Conservation (phyloP, 2,888 invertebrate species). For the Drosophila mettleri region DNA sequence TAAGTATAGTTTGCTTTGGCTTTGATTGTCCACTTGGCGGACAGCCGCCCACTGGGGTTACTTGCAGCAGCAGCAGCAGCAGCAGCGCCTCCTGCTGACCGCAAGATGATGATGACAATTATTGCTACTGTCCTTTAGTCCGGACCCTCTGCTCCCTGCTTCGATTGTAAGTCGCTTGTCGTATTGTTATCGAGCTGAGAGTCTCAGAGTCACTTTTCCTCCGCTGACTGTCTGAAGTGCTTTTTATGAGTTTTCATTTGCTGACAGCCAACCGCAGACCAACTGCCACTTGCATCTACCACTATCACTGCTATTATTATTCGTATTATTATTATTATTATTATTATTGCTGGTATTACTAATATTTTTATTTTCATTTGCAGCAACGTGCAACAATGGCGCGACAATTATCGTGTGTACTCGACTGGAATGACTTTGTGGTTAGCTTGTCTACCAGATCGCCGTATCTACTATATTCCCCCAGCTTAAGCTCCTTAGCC, state of each 20-base stretch:
- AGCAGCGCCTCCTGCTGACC: constrained; percentile 49
- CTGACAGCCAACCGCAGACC: constrained; percentile 68
- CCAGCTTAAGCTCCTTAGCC: not conserved
- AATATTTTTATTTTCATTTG: constrained; percentile 49
- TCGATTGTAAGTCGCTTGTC: constrained; percentile 1
- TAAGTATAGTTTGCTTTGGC: constrained; percentile 73
- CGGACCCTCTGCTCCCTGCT: not conserved
- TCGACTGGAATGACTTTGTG: constrained; percentile 45
- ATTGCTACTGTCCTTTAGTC: constrained; percentile 54
- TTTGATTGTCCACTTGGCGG: constrained; percentile 60
- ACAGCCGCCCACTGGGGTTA: constrained; percentile 56
- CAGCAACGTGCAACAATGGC: constrained; percentile 75
- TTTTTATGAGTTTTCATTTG: constrained; percentile 74
- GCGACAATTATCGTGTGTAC: constrained; percentile 67
- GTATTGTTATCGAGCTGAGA: constrained; percentile 50
- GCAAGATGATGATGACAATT: constrained; percentile 65
- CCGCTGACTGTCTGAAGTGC: constrained; percentile 46
- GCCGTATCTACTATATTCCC: not conserved
- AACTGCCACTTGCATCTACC: constrained; percentile 66
- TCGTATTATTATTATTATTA: constrained; percentile 39
- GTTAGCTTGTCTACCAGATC: constrained; percentile 26
- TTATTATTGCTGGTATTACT: constrained; percentile 40
- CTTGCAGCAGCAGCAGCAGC: constrained; percentile 1
- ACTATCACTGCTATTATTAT: constrained; percentile 2
- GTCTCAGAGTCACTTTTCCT: constrained; percentile 58